Evolutionary conservation across 1,140 invertebrate genomes (phyloP).

Genomic region (Mylabris phalerata): DNA sequence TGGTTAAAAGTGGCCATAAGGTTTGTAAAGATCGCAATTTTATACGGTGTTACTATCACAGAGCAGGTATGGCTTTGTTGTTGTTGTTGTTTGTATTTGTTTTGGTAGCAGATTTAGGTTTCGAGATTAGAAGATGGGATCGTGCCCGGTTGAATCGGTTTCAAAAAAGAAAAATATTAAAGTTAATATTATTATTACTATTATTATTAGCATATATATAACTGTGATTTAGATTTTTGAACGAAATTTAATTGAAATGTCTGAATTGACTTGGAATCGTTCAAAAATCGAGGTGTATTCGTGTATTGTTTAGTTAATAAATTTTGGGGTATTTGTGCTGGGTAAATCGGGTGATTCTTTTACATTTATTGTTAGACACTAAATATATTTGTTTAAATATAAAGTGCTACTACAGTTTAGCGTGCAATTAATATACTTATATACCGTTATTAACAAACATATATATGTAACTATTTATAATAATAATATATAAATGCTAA

Average conservation of each 20-base stretch:
- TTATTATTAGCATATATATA: too few species aligned
- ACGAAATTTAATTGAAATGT: too few species aligned
- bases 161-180: background rate
- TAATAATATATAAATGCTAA: slow-evolving; percentile 22
- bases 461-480: slow-evolving; percentile 11
- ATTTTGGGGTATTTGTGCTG: background rate
- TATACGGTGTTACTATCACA: slow-evolving; percentile 8
- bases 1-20: background rate
- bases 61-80: background rate
- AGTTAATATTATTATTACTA: too few species aligned
- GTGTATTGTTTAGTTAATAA: background rate
- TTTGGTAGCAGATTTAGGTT: too few species aligned
- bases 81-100: too few species aligned
- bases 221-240: too few species aligned
- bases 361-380: slow-evolving; percentile 25
- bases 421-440: slow-evolving; percentile 30
- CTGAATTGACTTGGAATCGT: too few species aligned
- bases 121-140: slow-evolving; percentile 4
- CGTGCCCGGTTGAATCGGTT: slow-evolving; percentile 5
- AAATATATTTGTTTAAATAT: slow-evolving; percentile 31
- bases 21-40: too few species aligned
- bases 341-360: slow-evolving; percentile 18
- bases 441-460: slow-evolving; percentile 23
- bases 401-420: slow-evolving; percentile 31
- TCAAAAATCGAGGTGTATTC: background rate